Base-by-base conservation (phyloP, 2,113 vertebrate genomes). In the Pseudorasbora parva region DNA sequence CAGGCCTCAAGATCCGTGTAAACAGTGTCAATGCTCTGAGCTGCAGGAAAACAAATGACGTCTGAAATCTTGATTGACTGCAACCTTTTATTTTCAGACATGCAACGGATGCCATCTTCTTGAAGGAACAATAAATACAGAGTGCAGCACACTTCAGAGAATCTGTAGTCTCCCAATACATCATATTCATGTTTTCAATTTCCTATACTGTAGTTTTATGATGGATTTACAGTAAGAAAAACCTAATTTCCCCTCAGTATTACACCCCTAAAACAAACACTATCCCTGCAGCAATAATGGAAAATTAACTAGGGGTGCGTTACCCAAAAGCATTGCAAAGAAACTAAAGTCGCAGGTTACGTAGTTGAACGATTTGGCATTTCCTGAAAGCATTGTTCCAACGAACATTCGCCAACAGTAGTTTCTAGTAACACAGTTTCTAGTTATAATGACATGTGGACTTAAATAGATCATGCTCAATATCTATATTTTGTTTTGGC, bases 41-140 rank as follows among this genome's bases (percentile, higher is more conserved):
- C 57, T 45, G n/a, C 23, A 64, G 23, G 59, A 79, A 43, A 79
- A 79, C 23, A 79, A 79, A 66, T 79, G 59, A 21, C 43, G 37
- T 27, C 45, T 30, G 17, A 64, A 79, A 79, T 8, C 25, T 10
- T 79, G 59, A 79, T 49, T n/a, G 77, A 79, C 59, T 64, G 77
- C 23, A 60, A 25, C 15, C 57, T 62, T 60, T 62, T 25, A 25
- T 25, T 23, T 49, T 49, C 19, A 78, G 37, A 78, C 23, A 17
- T 47, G 57, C 57, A 62, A 60, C 4, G 15, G 8, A 19, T 51
- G 47, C 14, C 23, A 27, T 74, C 23, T 17, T 74, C 45, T 51
- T 51, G 15, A 33, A 66, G 9, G 10, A 9, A 43, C 33, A 25
- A 59, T 60, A 78, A 60, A 60, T 33, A 77, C 15, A 27, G 71